Evolutionary conservation across 2,888 invertebrate species (phyloP), one percentile per base, ranked within the genome.

Genomic region (Cephus nigrinus): DNA sequence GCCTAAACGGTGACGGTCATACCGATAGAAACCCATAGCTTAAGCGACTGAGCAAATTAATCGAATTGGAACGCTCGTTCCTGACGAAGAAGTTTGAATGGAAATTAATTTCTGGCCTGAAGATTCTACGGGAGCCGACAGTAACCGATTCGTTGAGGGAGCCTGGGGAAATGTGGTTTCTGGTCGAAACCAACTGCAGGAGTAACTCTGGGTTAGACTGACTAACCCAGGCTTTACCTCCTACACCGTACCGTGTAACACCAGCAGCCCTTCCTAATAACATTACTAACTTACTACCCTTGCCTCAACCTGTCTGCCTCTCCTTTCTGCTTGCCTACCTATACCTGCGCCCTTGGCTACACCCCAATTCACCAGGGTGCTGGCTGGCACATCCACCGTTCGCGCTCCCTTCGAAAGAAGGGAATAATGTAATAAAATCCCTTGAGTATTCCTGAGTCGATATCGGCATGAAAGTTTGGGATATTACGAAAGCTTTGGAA

Each of bases 131-230:
- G 77, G 68, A 79, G 81, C 79, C 80, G 82, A 83, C 83, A 80
- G 79, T 83, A 81, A 84, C 82, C 79, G 83, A 85, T 84, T 83
- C 84, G 82, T 75, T 81, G 30, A 75, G 83, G 83, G 83, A 84
- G 80, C 76, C 75, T 74, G 74, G 78, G 82, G 80, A 81, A 82
- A 84, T 84, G 84, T 75, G 84, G 85, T 82, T 85, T 80, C 68
- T 74, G 75, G 55, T 75, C 76, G 75, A 80, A 83, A 81, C 69
- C 81, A 55, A 55, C 75, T 76, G 69, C 71, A 75, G 77, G 80
- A 73, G 40, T 78, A 68, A 75, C 77, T 68, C 73, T 68, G 78
- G 75, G 68, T 34, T 71, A 68, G 76, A 69, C 71, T 34, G 76
- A 36, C 80, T 81, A 82, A 80, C 80, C 83, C 80, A 78, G 82